Evolutionary conservation across 2,113 vertebrate species (phyloP).

Genomic region (Nycticorax nycticorax): DNA sequence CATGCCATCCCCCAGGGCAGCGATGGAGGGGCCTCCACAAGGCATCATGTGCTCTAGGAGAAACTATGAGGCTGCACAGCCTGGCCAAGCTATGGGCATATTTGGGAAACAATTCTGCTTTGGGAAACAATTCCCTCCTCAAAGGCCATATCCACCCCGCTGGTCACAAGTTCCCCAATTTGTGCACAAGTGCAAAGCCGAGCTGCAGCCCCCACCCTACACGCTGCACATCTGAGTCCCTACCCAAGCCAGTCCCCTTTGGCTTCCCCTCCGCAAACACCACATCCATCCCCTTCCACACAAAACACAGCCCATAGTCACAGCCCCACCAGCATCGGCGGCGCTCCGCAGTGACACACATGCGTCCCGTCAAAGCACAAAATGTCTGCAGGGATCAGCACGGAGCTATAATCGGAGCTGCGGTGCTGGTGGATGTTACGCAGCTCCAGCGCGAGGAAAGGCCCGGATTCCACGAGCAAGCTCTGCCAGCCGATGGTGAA

Average conservation of each 20-base stretch:
- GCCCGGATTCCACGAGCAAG: fast-evolving
- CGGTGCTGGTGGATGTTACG: fast-evolving
- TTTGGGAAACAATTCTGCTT: neutral
- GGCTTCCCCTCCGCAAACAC: neutral
- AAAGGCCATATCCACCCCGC: neutral
- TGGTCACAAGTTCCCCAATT: neutral
- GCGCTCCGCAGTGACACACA: fast-evolving
- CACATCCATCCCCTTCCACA: neutral
- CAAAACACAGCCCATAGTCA: neutral
- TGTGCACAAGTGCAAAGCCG: fast-evolving
- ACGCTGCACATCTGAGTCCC: fast-evolving
- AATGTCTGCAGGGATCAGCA: neutral
- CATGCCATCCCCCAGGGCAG: neutral
- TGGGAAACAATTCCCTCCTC: neutral
- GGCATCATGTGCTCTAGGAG: neutral
- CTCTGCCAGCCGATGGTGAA: fast-evolving
- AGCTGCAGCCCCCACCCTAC: neutral
- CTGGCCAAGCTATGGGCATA: neutral
- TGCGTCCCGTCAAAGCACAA: fast-evolving
- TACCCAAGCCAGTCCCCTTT: neutral
- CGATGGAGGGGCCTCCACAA: neutral
- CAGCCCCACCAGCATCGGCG: neutral
- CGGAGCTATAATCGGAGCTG: fast-evolving
- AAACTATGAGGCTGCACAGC: neutral
- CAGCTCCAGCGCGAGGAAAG: fast-evolving